A percentile compares a stretch with the other conserved stretches of the same genome.
Evolutionary conservation across 2,113 vertebrate genomes (phyloP).

Genomic region (Megalops atlanticus): DNA sequence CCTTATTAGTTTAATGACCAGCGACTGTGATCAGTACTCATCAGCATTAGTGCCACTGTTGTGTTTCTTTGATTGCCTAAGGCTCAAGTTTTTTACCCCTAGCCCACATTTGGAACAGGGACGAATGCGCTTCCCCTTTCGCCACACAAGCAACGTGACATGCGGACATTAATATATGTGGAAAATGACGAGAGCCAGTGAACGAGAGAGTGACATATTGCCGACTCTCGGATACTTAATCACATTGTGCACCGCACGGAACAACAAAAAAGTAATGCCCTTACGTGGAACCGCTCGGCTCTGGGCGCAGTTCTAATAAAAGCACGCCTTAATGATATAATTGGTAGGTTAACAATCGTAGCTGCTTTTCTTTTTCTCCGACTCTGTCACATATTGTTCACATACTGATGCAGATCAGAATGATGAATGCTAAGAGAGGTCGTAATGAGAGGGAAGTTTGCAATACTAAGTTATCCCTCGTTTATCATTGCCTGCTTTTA

Average conservation of each 20-base stretch:
- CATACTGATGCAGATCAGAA: slow-evolving; percentile 66
- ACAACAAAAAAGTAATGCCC: slow-evolving; percentile 34
- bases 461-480: slow-evolving; percentile 44
- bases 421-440: slow-evolving; percentile 68
- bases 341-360: slow-evolving; percentile 65
- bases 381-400: slow-evolving; percentile 50
- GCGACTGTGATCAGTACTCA: slow-evolving; percentile 93
- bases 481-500: slow-evolving; percentile 53
- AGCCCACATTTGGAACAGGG: slow-evolving; percentile 59
- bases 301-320: slow-evolving; percentile 65
- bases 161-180: slow-evolving; percentile 70
- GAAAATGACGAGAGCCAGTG: slow-evolving; percentile 60
- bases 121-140: slow-evolving; percentile 61
- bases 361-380: slow-evolving; percentile 41
- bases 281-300: slow-evolving; percentile 59
- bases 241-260: slow-evolving; percentile 61
- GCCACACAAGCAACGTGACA: slow-evolving; percentile 74
- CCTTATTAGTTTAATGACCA: slow-evolving; percentile 98
- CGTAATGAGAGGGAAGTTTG: slow-evolving; percentile 73
- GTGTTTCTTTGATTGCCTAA: slow-evolving; percentile 76
- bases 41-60: slow-evolving; percentile 86
- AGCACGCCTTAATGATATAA: slow-evolving; percentile 60
- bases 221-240: slow-evolving; percentile 57
- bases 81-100: slow-evolving; percentile 68
- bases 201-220: slow-evolving; percentile 57